Conservation (phyloP, 2,888 invertebrate species). For the Heliconius hortense region DNA sequence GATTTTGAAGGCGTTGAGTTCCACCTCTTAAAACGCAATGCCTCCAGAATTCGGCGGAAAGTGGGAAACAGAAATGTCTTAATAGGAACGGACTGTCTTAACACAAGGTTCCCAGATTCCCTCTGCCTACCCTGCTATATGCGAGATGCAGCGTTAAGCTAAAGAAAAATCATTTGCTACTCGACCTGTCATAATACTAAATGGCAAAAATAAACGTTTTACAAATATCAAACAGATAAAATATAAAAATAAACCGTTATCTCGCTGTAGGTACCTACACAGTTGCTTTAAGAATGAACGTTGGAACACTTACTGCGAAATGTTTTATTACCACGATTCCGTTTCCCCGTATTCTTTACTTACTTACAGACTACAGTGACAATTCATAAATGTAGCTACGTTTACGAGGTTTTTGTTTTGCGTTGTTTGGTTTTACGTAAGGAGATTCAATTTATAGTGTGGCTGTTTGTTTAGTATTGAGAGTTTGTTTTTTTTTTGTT, state of each 20-base stretch:
- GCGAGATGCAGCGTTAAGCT: too few relatives aligned
- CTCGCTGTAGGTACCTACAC: not conserved
- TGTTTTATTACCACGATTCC: constrained; percentile 24
- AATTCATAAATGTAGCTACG: constrained; percentile 34
- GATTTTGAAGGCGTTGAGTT: too few relatives aligned
- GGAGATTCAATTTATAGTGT: not conserved
- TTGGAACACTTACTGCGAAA: constrained; percentile 3
- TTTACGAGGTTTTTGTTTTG: constrained; percentile 17
- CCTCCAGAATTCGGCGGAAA: too few relatives aligned
- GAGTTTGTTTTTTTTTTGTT: not conserved
- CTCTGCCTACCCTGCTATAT: too few relatives aligned
- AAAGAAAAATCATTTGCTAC: too few relatives aligned
- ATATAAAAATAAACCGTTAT: constrained; percentile 5
- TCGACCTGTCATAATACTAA: too few relatives aligned
- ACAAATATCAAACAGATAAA: constrained; percentile 5
- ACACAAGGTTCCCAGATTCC: too few relatives aligned
- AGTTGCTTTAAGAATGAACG: constrained; percentile 2
- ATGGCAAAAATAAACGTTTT: not conserved
- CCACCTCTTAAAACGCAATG: too few relatives aligned
- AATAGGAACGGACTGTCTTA: too few relatives aligned
- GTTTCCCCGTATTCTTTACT: constrained; percentile 23
- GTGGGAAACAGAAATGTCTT: too few relatives aligned
- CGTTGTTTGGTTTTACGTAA: not conserved
- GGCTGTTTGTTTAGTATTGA: not conserved
- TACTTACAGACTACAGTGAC: constrained; percentile 24